These are phyloP conservation scores for Agraylea sexmaculata DNA, from an alignment of 1,140 invertebrate genomes.

Conservation along the genomic window DNA sequence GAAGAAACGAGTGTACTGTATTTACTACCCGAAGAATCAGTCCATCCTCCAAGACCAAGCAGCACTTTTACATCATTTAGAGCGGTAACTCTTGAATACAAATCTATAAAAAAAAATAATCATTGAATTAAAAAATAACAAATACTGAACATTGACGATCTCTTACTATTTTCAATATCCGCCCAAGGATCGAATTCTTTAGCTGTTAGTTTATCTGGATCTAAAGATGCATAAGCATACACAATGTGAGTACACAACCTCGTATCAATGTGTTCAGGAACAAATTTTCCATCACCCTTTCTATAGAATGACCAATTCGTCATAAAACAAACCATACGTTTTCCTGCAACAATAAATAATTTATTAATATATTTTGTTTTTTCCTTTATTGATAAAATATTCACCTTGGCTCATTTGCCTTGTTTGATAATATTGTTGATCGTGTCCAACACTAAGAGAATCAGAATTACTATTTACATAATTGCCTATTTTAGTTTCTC, in stretches of 20 bases:
- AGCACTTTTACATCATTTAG: constrained; percentile 55
- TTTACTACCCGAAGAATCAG: constrained; percentile 72
- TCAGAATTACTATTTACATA: constrained; percentile 1
- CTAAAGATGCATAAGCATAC: constrained; percentile 80
- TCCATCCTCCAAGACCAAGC: constrained; percentile 81
- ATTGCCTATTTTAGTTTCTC: constrained; percentile 9
- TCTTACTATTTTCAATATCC: constrained; percentile 72
- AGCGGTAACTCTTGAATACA: constrained; percentile 54
- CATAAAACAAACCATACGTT: constrained; percentile 71
- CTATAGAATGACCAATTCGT: constrained; percentile 83
- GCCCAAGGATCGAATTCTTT: constrained; percentile 74
- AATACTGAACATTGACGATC: constrained; percentile 7
- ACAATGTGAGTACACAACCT: constrained; percentile 76
- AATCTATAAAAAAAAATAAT: constrained; percentile 38
- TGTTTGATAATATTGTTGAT: constrained; percentile 14
- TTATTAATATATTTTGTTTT: too few species aligned
- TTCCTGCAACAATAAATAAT: too few species aligned
- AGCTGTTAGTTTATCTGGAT: constrained; percentile 60
- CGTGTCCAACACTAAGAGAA: constrained; percentile 2
- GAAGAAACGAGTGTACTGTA: constrained; percentile 66
- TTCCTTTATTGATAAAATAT: too few species aligned
- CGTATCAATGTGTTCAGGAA: constrained; percentile 72
- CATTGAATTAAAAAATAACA: constrained; percentile 6
- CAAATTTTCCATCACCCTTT: constrained; percentile 68
- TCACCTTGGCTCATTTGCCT: constrained; percentile 9